Percentiles rank a stretch among this genome's conserved stretches.
Evolutionary conservation across 2,797 vertebrate genomes (phyloP).

Genomic region (Microctenopoma stevenorrisi): DNA sequence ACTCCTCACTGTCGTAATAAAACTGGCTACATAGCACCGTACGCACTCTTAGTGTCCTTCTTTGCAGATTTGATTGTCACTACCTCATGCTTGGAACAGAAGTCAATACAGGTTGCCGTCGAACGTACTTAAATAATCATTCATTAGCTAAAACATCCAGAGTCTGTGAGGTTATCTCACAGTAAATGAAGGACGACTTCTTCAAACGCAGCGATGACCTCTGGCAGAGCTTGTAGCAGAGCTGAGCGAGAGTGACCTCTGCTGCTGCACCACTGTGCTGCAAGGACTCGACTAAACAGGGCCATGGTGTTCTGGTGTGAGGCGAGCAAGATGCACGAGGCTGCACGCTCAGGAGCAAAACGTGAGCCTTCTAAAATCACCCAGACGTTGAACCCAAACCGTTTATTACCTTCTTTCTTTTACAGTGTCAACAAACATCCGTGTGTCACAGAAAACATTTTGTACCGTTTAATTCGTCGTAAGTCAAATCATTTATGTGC

Average conservation of each 20-base stretch:
- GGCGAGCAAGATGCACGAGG: not conserved
- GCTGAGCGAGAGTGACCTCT: slow-evolving; percentile 66
- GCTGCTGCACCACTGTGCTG: slow-evolving; percentile 36
- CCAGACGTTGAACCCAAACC: not conserved
- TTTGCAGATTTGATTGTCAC: slow-evolving; percentile 2
- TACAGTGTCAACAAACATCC: not conserved
- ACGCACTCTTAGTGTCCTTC: not conserved
- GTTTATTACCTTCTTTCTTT: slow-evolving; percentile 10
- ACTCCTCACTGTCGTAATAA: not conserved
- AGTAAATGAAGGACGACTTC: not conserved
- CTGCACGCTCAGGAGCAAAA: too few relatives aligned
- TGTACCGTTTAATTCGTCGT: not conserved
- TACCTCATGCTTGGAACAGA: slow-evolving; percentile 16
- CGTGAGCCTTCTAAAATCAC: too few relatives aligned
- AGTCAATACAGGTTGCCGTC: not conserved
- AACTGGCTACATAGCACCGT: not conserved
- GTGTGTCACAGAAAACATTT: not conserved
- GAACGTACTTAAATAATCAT: slow-evolving; percentile 11
- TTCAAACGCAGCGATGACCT: not conserved
- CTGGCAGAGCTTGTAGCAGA: not conserved
- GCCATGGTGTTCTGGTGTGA: too few relatives aligned
- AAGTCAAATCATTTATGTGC: slow-evolving; percentile 50
- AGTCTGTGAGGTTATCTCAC: not conserved
- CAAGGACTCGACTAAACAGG: not conserved
- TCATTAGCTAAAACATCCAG: not conserved